Percentiles rank a stretch among this genome's conserved stretches.
phyloP scores from a whole-genome alignment of 2,888 invertebrate species.

The Drosophila melanosoma region DNA sequence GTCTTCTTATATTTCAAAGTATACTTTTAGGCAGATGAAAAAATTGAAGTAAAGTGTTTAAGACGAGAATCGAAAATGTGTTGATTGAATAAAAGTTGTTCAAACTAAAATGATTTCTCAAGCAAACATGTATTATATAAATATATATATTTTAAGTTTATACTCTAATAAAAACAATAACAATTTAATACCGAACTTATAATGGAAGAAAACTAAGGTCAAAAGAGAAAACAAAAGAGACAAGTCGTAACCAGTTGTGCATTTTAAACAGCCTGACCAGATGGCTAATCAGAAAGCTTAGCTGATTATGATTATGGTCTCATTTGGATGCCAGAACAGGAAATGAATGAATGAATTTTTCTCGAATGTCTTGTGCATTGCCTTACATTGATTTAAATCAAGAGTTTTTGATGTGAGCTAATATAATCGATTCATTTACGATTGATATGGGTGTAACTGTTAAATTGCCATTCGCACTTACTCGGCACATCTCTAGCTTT shows the following conservation, averaged over 20 bases:
- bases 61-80: neutral
- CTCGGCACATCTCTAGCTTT: conserved; percentile 28
- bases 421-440: neutral
- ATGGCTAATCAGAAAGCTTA: neutral
- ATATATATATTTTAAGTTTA: neutral
- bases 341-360: neutral
- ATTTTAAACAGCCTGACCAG: conserved; percentile 20
- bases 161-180: neutral
- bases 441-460: neutral
- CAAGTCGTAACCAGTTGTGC: conserved; percentile 7
- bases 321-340: neutral
- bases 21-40: conserved; percentile 25
- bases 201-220: neutral
- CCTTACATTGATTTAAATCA: neutral
- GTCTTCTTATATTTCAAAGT: neutral
- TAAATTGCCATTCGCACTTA: neutral
- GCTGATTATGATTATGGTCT: neutral
- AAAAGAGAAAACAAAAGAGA: conserved; percentile 18
- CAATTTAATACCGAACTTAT: neutral
- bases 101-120: neutral
- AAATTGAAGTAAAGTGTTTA: neutral
- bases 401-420: neutral
- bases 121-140: neutral
- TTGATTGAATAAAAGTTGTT: neutral
- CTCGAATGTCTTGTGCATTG: neutral